Evolutionary conservation across 2,113 vertebrate species (phyloP), one percentile per base, ranked within the genome.

Genomic region (Boulengerochromis microlepis): DNA sequence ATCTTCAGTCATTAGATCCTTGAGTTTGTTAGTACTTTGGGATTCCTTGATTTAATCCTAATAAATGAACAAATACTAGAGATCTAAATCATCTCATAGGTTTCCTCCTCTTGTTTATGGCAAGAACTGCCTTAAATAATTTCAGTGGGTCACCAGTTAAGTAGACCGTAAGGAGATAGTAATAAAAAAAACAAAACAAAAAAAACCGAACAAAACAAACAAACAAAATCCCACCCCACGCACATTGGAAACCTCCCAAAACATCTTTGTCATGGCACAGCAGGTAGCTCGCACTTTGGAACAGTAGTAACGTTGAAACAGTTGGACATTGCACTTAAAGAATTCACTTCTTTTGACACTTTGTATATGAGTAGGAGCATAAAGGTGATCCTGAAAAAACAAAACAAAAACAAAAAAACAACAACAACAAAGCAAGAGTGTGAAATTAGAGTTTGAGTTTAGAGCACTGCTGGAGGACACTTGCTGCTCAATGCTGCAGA

Each of bases 201-300:
- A n/a, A 40, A 22, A 52, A 22, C n/a, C n/a, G n/a, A n/a, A n/a
- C n/a, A 16, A 3, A 61, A 0, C 19, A 26, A 22, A 3, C 40
- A 11, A 80, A 59, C 24, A 53, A 56, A 56, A 22, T 1, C 24
- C 31, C 61, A 66, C 61, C 18, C 61, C 33, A 66, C 11, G 2
- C 61, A 66, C 10, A 66, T 35, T 38, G 33, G 53, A 89, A 82
- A 47, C 64, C 12, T 71, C 35, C 61, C 12, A 8, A 10, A 84
- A 81, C 88, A 87, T 82, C 64, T 83, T 69, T 8, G 38, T 93
- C 91, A 92, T 95, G 93, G 95, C 95, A 96, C 94, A 90, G 89
- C 89, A 94, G 94, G 92, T 91, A 91, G 91, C 94, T 93, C 59
- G 91, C 90, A 94, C 92, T 96, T 95, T 95, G 91, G 92, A 96